Base-by-base conservation (phyloP, 2,797 vertebrate genomes). In the Cryptoblepharus egeriae region DNA sequence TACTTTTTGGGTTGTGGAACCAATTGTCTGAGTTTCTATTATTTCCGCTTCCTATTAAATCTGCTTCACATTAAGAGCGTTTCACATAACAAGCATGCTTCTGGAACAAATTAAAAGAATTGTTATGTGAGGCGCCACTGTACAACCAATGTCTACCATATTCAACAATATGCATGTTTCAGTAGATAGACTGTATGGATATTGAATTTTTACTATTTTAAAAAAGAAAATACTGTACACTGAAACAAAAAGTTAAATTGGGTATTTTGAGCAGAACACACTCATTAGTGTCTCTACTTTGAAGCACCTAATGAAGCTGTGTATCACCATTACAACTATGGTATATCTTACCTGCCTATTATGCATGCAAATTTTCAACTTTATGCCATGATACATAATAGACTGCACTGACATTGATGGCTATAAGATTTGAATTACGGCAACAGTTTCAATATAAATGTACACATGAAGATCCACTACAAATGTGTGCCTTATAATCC, bases 391-490 rank as follows among this genome's bases (percentile, higher is more conserved):
- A 74, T 20, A 85, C 24, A 70, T 82, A 7, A 70, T 82, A 7
- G 0, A 32, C 60, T 90, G 75, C 82, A 82, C 82, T 87, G 30
- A 75, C 82, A 89, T 80, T 87, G 87, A 92, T 85, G 84, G 88
- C 91, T 92, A 87, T 88, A 88, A 67, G 1, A 45, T 10, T 52
- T 73, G 60, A 11, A 84, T 86, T 77, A 88, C 39, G 88, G n/a
- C n/a, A n/a, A n/a, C n/a, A n/a, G n/a, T 45, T 75, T 83, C 67
- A 18, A 78, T 89, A 93, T 92, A 89, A 93, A 89, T 89, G 49
- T 84, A 88, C 4, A 1, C 49, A 82, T 80, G 11, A 88, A 87
- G 88, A 93, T 88, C 55, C 68, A 83, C 82, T 93, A 90, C 85
- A 80, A 82, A 90, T 45, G 72, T 15, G 87, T 87, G 85, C 72